Conservation (phyloP, 2,113 vertebrate genomes). For the Oreochromis aureus region DNA sequence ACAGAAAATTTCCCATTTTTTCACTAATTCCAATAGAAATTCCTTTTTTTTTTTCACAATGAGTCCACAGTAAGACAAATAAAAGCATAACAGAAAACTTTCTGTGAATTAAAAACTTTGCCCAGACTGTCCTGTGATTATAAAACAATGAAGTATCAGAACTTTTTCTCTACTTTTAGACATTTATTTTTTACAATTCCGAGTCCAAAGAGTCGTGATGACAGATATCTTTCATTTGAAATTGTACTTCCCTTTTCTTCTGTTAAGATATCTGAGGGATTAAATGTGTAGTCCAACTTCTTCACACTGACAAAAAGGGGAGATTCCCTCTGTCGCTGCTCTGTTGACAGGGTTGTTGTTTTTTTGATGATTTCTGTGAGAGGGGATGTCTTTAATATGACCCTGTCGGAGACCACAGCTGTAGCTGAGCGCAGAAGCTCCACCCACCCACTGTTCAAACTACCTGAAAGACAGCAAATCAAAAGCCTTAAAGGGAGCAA, state of each 20-base stretch:
- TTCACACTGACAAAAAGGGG: too few species aligned
- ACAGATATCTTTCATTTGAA: neutral
- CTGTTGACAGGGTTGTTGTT: too few species aligned
- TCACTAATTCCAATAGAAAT: neutral
- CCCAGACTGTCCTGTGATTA: neutral
- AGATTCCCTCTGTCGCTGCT: too few species aligned
- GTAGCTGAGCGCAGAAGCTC: neutral
- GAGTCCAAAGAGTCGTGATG: neutral
- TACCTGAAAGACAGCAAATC: neutral
- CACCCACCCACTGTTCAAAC: neutral
- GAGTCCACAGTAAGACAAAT: neutral
- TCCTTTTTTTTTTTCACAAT: rapidly evolving
- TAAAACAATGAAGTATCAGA: neutral
- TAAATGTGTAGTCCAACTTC: neutral
- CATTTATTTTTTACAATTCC: neutral
- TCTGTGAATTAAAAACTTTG: neutral
- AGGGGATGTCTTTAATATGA: neutral
- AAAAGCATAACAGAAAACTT: neutral
- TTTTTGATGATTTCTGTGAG: neutral
- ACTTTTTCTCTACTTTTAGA: neutral
- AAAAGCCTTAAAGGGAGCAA: neutral
- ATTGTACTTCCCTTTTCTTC: neutral
- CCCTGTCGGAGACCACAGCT: neutral
- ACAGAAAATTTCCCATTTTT: neutral
- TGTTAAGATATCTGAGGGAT: neutral